Base-by-base conservation (phyloP, 2,113 vertebrate genomes). In the Centrocercus urophasianus region DNA sequence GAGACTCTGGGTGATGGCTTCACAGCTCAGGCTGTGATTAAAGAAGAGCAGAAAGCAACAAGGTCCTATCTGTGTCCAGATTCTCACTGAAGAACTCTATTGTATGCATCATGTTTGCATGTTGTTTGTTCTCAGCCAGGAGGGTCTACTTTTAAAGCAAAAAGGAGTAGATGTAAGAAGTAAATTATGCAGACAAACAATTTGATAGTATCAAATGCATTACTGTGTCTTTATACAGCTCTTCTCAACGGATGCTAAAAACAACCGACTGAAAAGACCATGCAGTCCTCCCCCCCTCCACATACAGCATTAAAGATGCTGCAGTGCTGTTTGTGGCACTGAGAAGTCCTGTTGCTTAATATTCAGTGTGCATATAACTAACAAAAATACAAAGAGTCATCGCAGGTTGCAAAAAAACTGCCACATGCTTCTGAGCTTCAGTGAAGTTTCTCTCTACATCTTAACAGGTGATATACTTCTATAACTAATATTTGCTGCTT, bases 111-210 rank as follows among this genome's bases (percentile, higher is more conserved):
- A 6, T 70, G 77, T 93, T 47, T 81, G 48, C 10, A 36, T 36
- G 86, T 64, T 92, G 73, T 89, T 93, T 95, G 73, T 27, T 93
- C 79, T 90, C 66, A 65, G 72, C 63, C 76, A 88, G 65, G n/a
- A 94, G 59, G 24, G 86, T 65, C 88, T 86, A 84, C 88, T 94
- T 94, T 84, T 91, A 92, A 90, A 93, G 87, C 80, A 89, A 45
- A 95, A 91, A 92, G 65, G 54, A 94, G 57, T 40, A 75, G 88
- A 84, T 76, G 47, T 82, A 90, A 90, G 73, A 95, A 94, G 52
- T 86, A 84, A 95, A 94, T 93, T 83, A 95, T 78, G 86, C 77
- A 93, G 90, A 85, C 83, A 96, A 96, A 75, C 74, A 87, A 70
- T 63, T 83, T 76, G 88, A 74, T 52, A 59, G 36, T 59, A 93